Evolutionary conservation across 2,113 vertebrate genomes (phyloP), one percentile per base, ranked within the genome.

Genomic region (Rutilus rutilus): DNA sequence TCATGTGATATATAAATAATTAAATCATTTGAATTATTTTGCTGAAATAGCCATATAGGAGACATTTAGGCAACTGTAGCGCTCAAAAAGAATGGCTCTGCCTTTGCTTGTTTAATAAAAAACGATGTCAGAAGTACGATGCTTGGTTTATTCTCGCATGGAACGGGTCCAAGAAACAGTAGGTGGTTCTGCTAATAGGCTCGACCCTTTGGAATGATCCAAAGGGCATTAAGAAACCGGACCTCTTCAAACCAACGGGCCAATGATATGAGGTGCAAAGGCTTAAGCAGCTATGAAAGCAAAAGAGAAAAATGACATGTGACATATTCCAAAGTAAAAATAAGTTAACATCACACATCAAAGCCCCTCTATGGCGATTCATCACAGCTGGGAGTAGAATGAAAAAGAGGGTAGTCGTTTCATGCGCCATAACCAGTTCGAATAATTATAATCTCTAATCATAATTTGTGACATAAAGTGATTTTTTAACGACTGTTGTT

Each of bases 221-320:
- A 73, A 74, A 83, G 89, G 85, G 80, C 83, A 85, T 64, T 60
- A 71, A 90, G 86, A 87, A 17, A 69, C 45, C 71, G 59, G 89
- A 78, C 64, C 19, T 78, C 89, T 87, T 88, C 47, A 90, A 89
- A 86, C 81, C 73, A 77, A 73, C 42, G 69, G 84, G 78, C 71
- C 77, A 78, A 83, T 52, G 74, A 83, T 88, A 86, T 78, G 78
- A 87, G 87, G 77, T 86, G 87, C 78, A 86, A 88, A 90, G 87
- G 86, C 86, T 74, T 89, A 88, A 89, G 79, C 87, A 88, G 89
- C 86, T 88, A 87, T 91, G 74, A 91, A 92, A 90, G 87, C 88
- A 65, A 86, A 85, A 25, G 65, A 89, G 82, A 89, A 87, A 90
- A 91, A 91, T 88, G 65, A 86, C 89, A 90, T 84, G 82, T 89